Percentiles rank a stretch among this genome's conserved stretches.
Evolutionary conservation across 2,797 vertebrate species (phyloP).

Genomic region (Tauraco hartlaubi): DNA sequence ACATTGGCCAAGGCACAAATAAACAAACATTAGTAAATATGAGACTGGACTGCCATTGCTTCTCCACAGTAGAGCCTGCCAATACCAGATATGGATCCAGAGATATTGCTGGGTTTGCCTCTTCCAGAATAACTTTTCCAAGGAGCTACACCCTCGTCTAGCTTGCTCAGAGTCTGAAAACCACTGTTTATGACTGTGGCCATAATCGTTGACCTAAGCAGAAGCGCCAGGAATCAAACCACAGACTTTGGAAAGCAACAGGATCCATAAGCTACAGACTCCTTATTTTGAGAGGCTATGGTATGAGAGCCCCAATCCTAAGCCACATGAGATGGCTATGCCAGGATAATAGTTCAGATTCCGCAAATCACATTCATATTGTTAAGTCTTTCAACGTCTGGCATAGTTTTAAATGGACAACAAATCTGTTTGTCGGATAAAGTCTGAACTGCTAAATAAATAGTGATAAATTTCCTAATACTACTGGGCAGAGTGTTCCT

Average conservation of each 20-base stretch:
- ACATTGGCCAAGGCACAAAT: constrained; percentile 53
- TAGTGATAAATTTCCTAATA: constrained; percentile 38
- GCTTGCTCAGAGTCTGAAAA: constrained; percentile 47
- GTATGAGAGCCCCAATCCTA: neutral
- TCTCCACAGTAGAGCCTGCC: constrained; percentile 28
- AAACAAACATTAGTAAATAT: constrained; percentile 45
- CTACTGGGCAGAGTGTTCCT: neutral
- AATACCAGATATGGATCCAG: constrained; percentile 40
- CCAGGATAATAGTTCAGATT: neutral
- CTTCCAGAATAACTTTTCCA: constrained; percentile 51
- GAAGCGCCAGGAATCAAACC: constrained; percentile 55
- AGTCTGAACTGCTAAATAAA: constrained; percentile 48
- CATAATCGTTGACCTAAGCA: constrained; percentile 32
- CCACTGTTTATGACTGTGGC: constrained; percentile 53
- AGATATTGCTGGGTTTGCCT: constrained; percentile 6
- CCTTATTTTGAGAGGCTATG: neutral
- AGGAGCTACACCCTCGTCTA: constrained; percentile 61
- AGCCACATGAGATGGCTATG: neutral
- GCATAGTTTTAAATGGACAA: constrained; percentile 7
- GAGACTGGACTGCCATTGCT: neutral
- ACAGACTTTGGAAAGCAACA: constrained; percentile 23
- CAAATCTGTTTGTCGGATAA: constrained; percentile 29
- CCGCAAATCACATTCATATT: constrained; percentile 1
- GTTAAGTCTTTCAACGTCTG: neutral
- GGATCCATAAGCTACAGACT: constrained; percentile 16